Evolutionary conservation across 2,888 invertebrate genomes (phyloP).

Genomic region (Aphidoletes aphidimyza): DNA sequence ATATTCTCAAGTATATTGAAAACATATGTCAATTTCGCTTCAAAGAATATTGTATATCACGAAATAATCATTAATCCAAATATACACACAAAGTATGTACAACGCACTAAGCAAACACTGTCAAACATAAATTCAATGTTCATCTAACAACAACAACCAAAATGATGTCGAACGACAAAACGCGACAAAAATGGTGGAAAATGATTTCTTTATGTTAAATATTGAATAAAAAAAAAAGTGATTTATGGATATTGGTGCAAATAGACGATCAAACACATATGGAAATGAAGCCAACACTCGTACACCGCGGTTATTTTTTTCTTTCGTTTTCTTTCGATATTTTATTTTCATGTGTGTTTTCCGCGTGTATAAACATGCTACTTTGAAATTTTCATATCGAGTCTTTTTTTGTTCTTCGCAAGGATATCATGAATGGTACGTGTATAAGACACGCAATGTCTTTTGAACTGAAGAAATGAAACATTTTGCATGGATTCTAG

Average conservation of each 20-base stretch:
- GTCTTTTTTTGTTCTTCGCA: not conserved
- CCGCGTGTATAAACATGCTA: not conserved
- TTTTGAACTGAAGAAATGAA: not conserved
- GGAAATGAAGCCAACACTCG: not conserved
- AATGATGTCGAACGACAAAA: not conserved
- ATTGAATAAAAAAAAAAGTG: not conserved
- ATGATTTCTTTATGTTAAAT: not conserved
- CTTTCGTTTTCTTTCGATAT: not conserved
- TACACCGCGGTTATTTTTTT: not conserved
- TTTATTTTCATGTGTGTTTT: not conserved
- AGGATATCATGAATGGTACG: constrained; percentile 13
- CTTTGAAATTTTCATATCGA: not conserved
- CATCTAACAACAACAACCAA: no score
- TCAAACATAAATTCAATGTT: no score
- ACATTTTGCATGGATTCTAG: not conserved
- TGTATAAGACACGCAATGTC: constrained; percentile 10
- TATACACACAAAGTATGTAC: not conserved
- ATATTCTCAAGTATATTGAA: not conserved
- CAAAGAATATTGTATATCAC: constrained; percentile 8
- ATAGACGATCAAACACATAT: not conserved
- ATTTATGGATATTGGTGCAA: constrained; percentile 27
- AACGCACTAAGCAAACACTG: no score
- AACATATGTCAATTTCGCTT: not conserved
- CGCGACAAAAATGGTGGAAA: not conserved
- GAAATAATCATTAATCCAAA: constrained; percentile 29